Evolutionary conservation across 2,888 invertebrate species (phyloP), one percentile per base, ranked within the genome.

Genomic region (Thalpophila matura): DNA sequence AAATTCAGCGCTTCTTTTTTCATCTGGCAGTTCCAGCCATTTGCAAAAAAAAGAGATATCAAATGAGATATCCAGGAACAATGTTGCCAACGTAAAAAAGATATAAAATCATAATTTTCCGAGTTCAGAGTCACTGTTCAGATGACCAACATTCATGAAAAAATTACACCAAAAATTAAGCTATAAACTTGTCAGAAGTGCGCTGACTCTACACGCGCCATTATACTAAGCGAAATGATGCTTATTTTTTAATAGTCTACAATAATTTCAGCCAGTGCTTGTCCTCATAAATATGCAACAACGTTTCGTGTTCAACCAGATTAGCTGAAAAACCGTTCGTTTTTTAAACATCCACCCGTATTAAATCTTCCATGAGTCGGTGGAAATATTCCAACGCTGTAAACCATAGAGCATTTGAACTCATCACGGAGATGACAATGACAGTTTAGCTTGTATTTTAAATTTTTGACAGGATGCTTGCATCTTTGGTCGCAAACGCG

Each of bases 271-370:
- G 29, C 26, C 14, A 42, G 40, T 24, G 9, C n/a, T 6, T 14
- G 27, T 4, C 0, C 46, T 74, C 46, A 70, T 70, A 51, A 55
- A 70, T 70, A 70, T 70, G 62, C 54, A 70, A 35, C 18, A 24
- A 42, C 46, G 29, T 16, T 47, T 37, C 62, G 26, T 69, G 62
- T 69, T 69, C 75, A 38, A 31, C 10, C 50, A 47, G 70, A 70
- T 70, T 74, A 69, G 46, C 40, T 55, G n/a, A 58, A 56, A 65
- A 51, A 14, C 31, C 40, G 5, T 20, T 42, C 50, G 31, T 68
- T 60, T 69, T 67, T 68, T 24, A 4, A 68, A 42, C 35, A 27
- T 12, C 20, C n/a, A n/a, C 5, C 20, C 27, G 5, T 2, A 16
- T 33, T 37, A 60, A 59, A 46, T 68, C 37, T 14, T 1, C 24